These are phyloP conservation scores for Drosophila kambysellisi DNA, from an alignment of 2,888 invertebrate genomes.

Conservation along the genomic window DNA sequence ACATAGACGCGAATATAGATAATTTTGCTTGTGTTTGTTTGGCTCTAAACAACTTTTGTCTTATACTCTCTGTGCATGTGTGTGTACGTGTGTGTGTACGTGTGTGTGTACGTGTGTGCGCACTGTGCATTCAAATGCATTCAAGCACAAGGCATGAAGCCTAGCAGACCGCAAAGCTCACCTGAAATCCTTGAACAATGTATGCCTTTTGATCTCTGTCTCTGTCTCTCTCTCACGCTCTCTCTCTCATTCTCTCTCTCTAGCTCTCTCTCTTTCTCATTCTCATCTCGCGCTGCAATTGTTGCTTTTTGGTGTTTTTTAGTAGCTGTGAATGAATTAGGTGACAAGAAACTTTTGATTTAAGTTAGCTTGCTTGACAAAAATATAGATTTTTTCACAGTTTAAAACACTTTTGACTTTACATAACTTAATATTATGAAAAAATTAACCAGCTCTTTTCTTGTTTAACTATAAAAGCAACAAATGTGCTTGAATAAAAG, in stretches of 20 bases:
- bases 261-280: background rate
- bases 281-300: background rate
- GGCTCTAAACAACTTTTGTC: conserved; percentile 13
- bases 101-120: background rate
- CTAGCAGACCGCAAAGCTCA: conserved; percentile 1
- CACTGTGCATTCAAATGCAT: conserved; percentile 30
- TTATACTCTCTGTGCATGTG: conserved; percentile 3
- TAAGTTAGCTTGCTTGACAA: background rate
- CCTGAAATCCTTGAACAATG: conserved; percentile 11
- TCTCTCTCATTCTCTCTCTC: background rate
- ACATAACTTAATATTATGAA: background rate
- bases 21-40: conserved; percentile 1
- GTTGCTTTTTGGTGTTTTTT: background rate
- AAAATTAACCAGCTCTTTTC: background rate
- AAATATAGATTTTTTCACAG: conserved; percentile 1
- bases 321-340: background rate
- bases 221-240: background rate
- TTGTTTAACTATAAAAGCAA: background rate
- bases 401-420: background rate
- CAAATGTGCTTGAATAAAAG: background rate
- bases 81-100: background rate
- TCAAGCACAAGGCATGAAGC: conserved; percentile 15
- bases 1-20: background rate
- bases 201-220: conserved; percentile 9
- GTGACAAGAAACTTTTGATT: background rate